Conservation (phyloP, 2,888 invertebrate species). For the Tenthredo amoena region DNA sequence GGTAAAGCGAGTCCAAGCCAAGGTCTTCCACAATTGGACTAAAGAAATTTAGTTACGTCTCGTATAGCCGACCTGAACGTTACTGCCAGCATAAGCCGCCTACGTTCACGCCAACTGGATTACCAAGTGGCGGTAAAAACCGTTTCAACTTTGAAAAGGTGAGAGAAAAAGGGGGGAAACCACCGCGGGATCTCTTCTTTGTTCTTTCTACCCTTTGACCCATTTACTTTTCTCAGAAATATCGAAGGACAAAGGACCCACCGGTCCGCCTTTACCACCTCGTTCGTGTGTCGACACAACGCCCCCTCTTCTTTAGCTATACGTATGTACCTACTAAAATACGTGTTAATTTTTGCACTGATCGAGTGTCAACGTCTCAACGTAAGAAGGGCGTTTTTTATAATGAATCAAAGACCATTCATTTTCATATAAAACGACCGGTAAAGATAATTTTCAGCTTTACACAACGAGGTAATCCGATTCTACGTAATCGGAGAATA, state of each 20-base stretch:
- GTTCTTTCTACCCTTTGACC: conserved; percentile 45
- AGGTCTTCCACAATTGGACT: conserved; percentile 62
- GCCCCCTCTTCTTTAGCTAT: neutral
- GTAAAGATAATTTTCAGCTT: neutral
- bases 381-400: neutral
- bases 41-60: conserved; percentile 50
- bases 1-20: conserved; percentile 58
- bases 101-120: conserved; percentile 34
- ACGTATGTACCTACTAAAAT: neutral
- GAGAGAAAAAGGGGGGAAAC: conserved; percentile 18
- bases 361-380: conserved; percentile 6
- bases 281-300: neutral
- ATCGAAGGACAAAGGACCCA: conserved; percentile 40
- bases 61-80: conserved; percentile 23
- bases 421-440: neutral
- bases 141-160: conserved; percentile 28
- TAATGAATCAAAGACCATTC: neutral
- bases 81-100: conserved; percentile 11
- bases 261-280: neutral
- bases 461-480: neutral
- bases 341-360: neutral
- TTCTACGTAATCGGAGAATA: neutral
- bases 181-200: conserved; percentile 38
- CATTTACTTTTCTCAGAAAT: conserved; percentile 38
- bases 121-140: conserved; percentile 33